Evolutionary conservation across 1,140 invertebrate genomes (phyloP).

Genomic region (Brachionus paranguensis): DNA sequence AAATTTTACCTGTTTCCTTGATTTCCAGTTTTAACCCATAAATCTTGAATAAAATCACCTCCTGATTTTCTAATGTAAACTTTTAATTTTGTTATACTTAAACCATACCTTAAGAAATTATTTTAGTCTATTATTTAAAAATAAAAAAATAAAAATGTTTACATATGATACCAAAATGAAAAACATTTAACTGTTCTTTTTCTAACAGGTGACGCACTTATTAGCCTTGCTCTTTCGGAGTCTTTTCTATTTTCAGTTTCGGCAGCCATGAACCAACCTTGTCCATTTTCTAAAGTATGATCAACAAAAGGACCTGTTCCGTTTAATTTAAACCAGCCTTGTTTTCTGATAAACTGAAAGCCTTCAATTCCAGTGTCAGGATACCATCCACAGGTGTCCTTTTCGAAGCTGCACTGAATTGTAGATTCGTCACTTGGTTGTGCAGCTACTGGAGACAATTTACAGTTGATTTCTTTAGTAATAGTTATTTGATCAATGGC

Average conservation of each 20-base stretch:
- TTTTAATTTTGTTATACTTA: background rate
- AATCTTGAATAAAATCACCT: background rate
- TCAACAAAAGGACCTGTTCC: conserved; percentile 60
- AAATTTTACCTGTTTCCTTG: conserved; percentile 14
- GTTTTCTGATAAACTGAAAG: conserved; percentile 23
- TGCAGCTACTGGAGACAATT: conserved; percentile 1
- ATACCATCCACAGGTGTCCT: conserved; percentile 31
- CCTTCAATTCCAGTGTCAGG: background rate
- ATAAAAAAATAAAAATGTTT: background rate
- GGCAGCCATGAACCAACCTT: conserved; percentile 59
- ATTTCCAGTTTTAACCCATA: conserved; percentile 12
- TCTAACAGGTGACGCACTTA: background rate
- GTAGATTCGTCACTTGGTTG: background rate
- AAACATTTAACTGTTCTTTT: background rate
- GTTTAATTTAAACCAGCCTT: background rate
- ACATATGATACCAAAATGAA: conserved; percentile 34
- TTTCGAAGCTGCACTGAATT: conserved; percentile 22
- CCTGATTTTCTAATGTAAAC: background rate
- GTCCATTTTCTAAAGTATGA: conserved; percentile 43
- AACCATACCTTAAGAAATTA: background rate
- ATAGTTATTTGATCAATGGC: conserved; percentile 21
- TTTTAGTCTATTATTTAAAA: too few species aligned
- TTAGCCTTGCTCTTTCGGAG: background rate
- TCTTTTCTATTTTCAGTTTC: conserved; percentile 11
- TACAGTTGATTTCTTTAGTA: background rate